Conservation (phyloP, 2,113 vertebrate genomes). For the Petrocephalus zakoni region DNA sequence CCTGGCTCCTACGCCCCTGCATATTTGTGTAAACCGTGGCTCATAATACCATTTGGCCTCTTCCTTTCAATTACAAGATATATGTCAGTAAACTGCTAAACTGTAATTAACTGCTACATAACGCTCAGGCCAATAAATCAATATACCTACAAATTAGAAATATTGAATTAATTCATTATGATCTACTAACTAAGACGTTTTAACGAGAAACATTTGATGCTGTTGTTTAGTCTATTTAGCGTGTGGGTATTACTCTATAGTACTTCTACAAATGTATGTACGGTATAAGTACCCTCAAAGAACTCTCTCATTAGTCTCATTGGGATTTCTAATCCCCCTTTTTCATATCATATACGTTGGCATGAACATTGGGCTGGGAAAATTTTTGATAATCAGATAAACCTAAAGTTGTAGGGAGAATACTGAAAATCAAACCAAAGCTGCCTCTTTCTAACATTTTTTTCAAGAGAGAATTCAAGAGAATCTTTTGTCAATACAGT, state of each 20-base stretch:
- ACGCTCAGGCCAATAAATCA: not conserved
- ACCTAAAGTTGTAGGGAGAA: not conserved
- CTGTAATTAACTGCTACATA: not conserved
- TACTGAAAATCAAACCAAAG: not conserved
- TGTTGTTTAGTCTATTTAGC: not conserved
- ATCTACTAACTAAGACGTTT: not conserved
- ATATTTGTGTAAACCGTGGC: not conserved
- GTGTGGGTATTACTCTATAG: not conserved
- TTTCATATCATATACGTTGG: not conserved
- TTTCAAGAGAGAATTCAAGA: no score
- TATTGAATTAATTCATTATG: not conserved
- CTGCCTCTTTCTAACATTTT: not conserved
- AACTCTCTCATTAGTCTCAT: not conserved
- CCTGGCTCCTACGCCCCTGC: not conserved
- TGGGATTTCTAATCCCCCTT: not conserved
- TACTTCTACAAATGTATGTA: not conserved
- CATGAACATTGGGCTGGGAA: not conserved
- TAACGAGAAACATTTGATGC: not conserved
- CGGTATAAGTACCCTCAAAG: not conserved
- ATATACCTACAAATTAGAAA: slow-evolving; percentile 1
- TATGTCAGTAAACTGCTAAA: not conserved
- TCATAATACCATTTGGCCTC: not conserved
- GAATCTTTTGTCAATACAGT: no score
- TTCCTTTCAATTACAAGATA: not conserved
- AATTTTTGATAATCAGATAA: not conserved